Percentiles rank a stretch among this genome's conserved stretches.
Evolutionary conservation across 2,888 invertebrate genomes (phyloP).

Genomic region (Xylocampa areola): DNA sequence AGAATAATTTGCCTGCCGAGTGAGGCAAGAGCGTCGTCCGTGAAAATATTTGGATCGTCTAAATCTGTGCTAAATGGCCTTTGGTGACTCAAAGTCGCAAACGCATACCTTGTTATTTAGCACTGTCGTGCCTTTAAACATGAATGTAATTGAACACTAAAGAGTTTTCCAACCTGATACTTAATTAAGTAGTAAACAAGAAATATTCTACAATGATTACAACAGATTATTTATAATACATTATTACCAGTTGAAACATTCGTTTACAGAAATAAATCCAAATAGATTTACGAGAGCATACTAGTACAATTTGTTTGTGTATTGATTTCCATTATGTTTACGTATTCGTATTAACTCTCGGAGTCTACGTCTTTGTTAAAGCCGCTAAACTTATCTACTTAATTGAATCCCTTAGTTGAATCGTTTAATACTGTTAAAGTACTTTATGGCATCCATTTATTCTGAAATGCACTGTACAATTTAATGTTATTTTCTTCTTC

Average conservation of each 20-base stretch:
- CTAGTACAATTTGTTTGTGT: slow-evolving; percentile 10
- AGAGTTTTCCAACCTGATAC: slow-evolving; percentile 28
- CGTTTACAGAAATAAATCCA: slow-evolving; percentile 29
- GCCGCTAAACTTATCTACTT: slow-evolving; percentile 32
- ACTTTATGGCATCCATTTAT: slow-evolving; percentile 40
- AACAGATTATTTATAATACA: slow-evolving; percentile 19
- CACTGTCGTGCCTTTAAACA: slow-evolving; percentile 48
- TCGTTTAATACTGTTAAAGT: slow-evolving; percentile 36
- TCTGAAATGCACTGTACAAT: slow-evolving; percentile 32
- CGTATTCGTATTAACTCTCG: background rate
- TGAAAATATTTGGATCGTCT: slow-evolving; percentile 86
- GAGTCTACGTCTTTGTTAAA: slow-evolving; percentile 5
- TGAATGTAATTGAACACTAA: slow-evolving; percentile 44
- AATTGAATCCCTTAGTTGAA: slow-evolving; percentile 39
- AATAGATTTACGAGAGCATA: slow-evolving; percentile 22
- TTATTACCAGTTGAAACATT: slow-evolving; percentile 33
- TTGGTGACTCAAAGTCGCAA: slow-evolving; percentile 81
- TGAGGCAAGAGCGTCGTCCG: slow-evolving; percentile 80
- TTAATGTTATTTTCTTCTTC: slow-evolving; percentile 40
- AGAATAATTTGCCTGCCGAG: slow-evolving; percentile 62
- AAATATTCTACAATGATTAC: slow-evolving; percentile 32
- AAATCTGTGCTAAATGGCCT: slow-evolving; percentile 83
- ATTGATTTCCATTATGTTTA: slow-evolving; percentile 33
- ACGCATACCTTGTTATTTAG: slow-evolving; percentile 68
- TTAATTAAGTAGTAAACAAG: slow-evolving; percentile 32